Conservation (phyloP, 37 sponge, comb jelly and placozoan genomes). For the Mnemiopsis leidyi region DNA sequence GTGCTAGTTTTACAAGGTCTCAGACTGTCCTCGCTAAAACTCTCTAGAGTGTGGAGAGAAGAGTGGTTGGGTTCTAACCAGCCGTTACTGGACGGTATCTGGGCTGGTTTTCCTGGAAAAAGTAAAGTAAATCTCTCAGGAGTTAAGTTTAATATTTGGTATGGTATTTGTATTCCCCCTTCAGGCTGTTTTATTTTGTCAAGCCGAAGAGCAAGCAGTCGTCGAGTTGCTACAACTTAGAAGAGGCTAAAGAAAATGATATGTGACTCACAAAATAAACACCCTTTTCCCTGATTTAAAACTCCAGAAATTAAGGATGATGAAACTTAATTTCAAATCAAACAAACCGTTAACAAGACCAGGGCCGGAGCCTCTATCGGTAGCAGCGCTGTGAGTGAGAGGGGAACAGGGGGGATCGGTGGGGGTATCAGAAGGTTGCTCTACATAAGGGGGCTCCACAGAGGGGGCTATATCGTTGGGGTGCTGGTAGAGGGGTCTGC, state of each 20-base stretch:
- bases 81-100: neutral
- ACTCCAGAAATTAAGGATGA: too few relatives aligned
- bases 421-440: neutral
- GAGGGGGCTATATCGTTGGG: neutral
- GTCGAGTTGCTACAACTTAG: too few relatives aligned
- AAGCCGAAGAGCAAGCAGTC: too few relatives aligned
- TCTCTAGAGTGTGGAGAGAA: constrained; percentile 56
- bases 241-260: too few relatives aligned
- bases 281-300: too few relatives aligned
- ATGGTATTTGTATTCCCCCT: too few relatives aligned
- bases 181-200: too few relatives aligned
- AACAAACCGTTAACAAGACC: neutral
- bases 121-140: too few relatives aligned
- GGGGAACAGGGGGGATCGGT: neutral
- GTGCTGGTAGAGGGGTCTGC: neutral
- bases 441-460: neutral
- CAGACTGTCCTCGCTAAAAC: constrained; percentile 61
- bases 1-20: constrained; percentile 33
- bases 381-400: constrained; percentile 27
- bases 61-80: neutral
- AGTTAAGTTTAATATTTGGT: too few relatives aligned
- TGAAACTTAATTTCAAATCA: too few relatives aligned
- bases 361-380: constrained; percentile 14
- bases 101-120: too few relatives aligned
- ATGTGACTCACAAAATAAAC: too few relatives aligned